Base-by-base conservation (phyloP, 2,113 vertebrate species). In the Tychaedon coryphoeus region DNA sequence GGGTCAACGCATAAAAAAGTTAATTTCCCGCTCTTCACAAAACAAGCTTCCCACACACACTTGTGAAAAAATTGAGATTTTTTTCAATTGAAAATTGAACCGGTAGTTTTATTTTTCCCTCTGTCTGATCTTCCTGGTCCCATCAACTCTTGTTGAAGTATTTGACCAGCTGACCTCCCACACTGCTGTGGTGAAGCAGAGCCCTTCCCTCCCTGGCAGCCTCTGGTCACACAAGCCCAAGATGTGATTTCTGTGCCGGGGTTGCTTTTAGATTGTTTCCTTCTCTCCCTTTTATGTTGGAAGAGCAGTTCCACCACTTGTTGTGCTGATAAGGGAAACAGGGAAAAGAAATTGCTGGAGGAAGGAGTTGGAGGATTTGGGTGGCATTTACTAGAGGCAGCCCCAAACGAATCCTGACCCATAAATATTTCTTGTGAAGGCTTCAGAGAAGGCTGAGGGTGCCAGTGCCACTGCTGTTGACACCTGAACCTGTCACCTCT, bases 221-320 rank as follows among this genome's bases (percentile, higher is more conserved):
- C 33, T 50, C 45, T 61, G n/a, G 36, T 60, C 60, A 58, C 23
- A 6, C 18, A 16, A 36, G 19, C 18, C 40, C 50, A 56, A 28
- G 5, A 20, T 2, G 2, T 43, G 24, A 1, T 33, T 28, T 74
- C 3, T 43, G 22, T 10, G 12, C 0, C 5, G 8, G 5, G 14
- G 8, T 9, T 80, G 23, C 11, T 57, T 81, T 88, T 29, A 65
- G 82, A 58, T 12, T 4, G 5, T 34, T 89, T 48, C 3, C 24
- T 65, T 60, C 18, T 53, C 31, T 64, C 17, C 58, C 14, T 58
- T 80, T 80, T 14, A 14, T 42, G 31, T 8, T 70, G 65, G 66
- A 85, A 70, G 45, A 85, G 31, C 65, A 90, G 25, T 24, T 70
- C 17, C 4, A 43, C 20, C 28, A 65, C 14, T 5, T 7, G 1